phyloP scores from a whole-genome alignment of 2,888 invertebrate genomes.

The Raillietiella orientalis region DNA sequence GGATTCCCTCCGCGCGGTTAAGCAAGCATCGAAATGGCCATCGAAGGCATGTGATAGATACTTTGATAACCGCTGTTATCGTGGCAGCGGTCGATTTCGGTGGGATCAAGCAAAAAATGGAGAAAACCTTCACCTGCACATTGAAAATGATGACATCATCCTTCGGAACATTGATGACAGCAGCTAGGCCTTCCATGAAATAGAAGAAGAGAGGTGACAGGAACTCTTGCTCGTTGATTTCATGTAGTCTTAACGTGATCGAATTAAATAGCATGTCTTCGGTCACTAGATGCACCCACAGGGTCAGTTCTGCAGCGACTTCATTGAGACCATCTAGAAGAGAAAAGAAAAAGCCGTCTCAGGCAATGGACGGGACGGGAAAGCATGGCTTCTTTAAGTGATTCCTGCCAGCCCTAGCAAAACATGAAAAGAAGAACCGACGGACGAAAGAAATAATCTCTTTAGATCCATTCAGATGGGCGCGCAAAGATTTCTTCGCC shows the following conservation, averaged over 20 bases:
- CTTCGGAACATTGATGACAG: slow-evolving; percentile 63
- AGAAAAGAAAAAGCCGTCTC: slow-evolving; percentile 5
- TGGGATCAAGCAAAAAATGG: no score
- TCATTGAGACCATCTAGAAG: slow-evolving; percentile 60
- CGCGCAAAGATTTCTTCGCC: no score
- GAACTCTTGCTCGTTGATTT: slow-evolving; percentile 74
- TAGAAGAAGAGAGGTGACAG: slow-evolving; percentile 55
- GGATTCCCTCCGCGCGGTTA: no score
- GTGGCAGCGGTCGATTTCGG: no score
- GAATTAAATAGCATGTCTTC: slow-evolving; percentile 81
- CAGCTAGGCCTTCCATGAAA: slow-evolving; percentile 64
- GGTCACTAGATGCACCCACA: slow-evolving; percentile 61
- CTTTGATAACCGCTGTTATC: no score
- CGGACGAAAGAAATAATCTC: no score
- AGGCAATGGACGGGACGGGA: background rate
- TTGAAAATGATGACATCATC: slow-evolving; percentile 78
- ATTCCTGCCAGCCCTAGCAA: no score
- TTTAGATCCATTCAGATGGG: no score
- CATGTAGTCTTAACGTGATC: slow-evolving; percentile 63
- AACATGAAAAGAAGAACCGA: no score
- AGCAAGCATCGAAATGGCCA: no score
- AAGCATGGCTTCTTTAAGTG: no score
- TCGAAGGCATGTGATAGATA: no score
- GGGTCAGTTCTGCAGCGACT: slow-evolving; percentile 64
- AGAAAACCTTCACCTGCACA: slow-evolving; percentile 29